phyloP scores from a whole-genome alignment of 1,140 invertebrate genomes.

The Drosophila melanogaster region Release_6_plus_ISO1_MT NT_033777.3:15328001-15328500 shows the following conservation, averaged over 20 bases:
- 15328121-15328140: too few species aligned
- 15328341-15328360: not conserved
- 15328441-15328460: not conserved
- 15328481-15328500: too few species aligned
- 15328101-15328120: not conserved
- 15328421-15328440: too few species aligned
- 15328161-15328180: too few species aligned
- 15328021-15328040: slow-evolving; percentile 36
- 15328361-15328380: not conserved
- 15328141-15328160: too few species aligned
- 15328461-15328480: not conserved
- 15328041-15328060: slow-evolving; percentile 43
- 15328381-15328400: too few species aligned
- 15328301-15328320: slow-evolving; percentile 7
- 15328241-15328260: slow-evolving; percentile 12
- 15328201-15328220: slow-evolving; percentile 1
- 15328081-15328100: not conserved
- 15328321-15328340: slow-evolving; percentile 2
- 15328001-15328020: slow-evolving; percentile 27
- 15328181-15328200: not conserved
- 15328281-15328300: not conserved
- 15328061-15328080: slow-evolving; percentile 5
- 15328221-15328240: slow-evolving; percentile 15
- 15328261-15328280: not conserved
- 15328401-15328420: too few species aligned